Evolutionary conservation across 2,888 invertebrate genomes (phyloP).

Genomic region (Lordiphosa andalusiaca): DNA sequence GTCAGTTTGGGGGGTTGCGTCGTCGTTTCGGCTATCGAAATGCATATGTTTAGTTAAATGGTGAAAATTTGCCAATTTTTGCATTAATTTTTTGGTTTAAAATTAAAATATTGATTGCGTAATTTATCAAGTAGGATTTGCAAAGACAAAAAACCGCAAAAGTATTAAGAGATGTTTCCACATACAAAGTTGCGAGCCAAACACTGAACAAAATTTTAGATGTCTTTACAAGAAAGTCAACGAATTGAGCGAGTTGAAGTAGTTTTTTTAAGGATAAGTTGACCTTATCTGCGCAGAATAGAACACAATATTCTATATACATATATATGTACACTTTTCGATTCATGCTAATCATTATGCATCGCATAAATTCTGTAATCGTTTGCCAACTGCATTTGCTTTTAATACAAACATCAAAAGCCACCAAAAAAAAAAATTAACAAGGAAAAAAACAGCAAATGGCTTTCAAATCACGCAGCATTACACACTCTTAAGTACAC

Average conservation of each 20-base stretch:
- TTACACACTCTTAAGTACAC: constrained; percentile 20
- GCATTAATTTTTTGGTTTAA: no score
- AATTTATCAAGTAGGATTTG: neutral
- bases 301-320: no score
- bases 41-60: constrained; percentile 18
- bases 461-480: constrained; percentile 55
- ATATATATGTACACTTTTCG: no score
- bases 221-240: no score
- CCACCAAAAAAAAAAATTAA: constrained; percentile 7
- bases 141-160: neutral
- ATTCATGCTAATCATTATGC: no score
- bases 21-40: constrained; percentile 19
- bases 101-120: no score
- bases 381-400: constrained; percentile 1
- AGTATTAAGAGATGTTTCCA: neutral
- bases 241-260: no score
- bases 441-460: constrained; percentile 59
- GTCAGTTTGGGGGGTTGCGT: constrained; percentile 50
- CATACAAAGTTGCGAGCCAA: no score
- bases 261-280: no score
- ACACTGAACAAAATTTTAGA: no score
- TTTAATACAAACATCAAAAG: constrained; percentile 5
- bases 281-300: no score
- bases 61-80: constrained; percentile 31
- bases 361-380: no score